These are phyloP conservation scores for Paramuricea clavata DNA, from an alignment of 92 coral and sea anemone genomes.

Conservation along the genomic window DNA sequence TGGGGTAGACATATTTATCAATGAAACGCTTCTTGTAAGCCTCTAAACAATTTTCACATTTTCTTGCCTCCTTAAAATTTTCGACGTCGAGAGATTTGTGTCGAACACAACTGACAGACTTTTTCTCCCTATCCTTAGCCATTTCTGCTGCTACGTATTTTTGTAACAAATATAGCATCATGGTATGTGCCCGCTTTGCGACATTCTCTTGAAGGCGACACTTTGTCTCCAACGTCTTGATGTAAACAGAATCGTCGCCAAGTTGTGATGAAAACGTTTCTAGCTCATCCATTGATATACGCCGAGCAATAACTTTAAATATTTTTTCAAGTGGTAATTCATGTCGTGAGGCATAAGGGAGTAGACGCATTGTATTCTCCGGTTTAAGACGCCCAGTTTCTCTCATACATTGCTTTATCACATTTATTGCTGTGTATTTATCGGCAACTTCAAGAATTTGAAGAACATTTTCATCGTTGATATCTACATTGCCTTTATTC, in stretches of 20 bases:
- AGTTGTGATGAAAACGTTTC: background rate
- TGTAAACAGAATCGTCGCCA: background rate
- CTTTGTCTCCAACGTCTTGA: background rate
- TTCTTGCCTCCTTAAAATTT: conserved; percentile 13
- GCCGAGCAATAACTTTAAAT: background rate
- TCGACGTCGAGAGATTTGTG: background rate
- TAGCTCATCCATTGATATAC: background rate
- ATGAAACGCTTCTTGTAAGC: background rate
- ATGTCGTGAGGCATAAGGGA: conserved; percentile 25
- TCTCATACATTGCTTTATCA: conserved; percentile 17
- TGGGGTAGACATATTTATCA: too few species aligned
- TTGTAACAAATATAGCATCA: background rate
- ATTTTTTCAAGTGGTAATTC: background rate
- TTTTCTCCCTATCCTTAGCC: background rate
- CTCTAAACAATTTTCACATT: background rate
- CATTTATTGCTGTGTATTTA: conserved; percentile 15
- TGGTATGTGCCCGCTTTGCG: background rate
- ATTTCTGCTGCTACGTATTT: background rate
- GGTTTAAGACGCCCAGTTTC: background rate
- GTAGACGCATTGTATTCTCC: conserved; percentile 7
- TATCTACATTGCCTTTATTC: background rate
- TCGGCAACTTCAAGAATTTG: conserved; percentile 13
- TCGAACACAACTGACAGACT: background rate
- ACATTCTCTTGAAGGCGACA: background rate
- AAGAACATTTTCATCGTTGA: background rate